Conservation (phyloP, 1,140 invertebrate genomes). For the Melipona quadrifasciata region DNA sequence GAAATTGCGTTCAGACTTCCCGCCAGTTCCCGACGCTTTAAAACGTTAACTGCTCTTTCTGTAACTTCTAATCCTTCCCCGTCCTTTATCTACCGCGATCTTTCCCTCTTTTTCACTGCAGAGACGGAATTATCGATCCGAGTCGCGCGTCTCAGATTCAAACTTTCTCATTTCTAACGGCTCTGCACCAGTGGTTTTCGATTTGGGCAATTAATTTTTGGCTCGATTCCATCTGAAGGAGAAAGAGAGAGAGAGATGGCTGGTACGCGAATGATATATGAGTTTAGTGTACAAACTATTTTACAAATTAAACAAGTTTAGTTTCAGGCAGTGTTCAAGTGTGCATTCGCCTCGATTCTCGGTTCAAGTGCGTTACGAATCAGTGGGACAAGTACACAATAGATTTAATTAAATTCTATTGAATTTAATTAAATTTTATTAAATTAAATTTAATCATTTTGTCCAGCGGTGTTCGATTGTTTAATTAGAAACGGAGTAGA, state of each 20-base stretch:
- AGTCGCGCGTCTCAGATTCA: neutral
- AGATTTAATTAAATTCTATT: neutral
- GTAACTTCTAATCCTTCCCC: neutral
- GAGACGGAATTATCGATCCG: neutral
- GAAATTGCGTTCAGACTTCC: conserved; percentile 4
- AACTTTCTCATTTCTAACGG: neutral
- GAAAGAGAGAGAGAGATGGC: neutral
- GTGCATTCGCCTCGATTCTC: neutral
- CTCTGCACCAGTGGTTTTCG: neutral
- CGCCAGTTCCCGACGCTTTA: neutral
- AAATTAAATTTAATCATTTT: no score
- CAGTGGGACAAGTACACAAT: neutral
- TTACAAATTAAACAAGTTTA: neutral
- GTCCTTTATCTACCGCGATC: no score
- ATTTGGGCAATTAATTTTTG: neutral
- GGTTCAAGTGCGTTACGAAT: rapidly evolving
- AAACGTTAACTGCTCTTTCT: neutral
- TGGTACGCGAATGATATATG: neutral
- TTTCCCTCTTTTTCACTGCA: neutral
- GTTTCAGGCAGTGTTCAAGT: neutral
- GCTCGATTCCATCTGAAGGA: neutral
- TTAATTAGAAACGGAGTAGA: no score
- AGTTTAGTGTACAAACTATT: neutral
- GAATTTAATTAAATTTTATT: no score
- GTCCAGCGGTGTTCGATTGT: no score